phyloP scores from a whole-genome alignment of 2,888 invertebrate genomes.

The Drosophila stalkeri region DNA sequence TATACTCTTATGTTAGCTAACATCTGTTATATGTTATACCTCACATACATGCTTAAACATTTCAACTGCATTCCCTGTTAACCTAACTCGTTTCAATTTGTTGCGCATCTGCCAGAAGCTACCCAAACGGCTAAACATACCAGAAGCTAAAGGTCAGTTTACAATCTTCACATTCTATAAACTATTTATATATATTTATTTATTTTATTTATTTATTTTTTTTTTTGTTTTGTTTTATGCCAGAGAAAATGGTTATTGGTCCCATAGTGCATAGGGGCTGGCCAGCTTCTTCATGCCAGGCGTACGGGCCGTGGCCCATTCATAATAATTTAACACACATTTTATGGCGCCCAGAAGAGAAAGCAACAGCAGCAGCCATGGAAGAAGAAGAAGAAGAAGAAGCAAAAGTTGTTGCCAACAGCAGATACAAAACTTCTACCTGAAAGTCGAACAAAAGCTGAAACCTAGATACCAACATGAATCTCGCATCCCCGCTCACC shows the following conservation, averaged over 20 bases:
- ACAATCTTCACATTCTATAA: background rate
- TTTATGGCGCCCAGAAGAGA: slow-evolving; percentile 21
- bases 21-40: background rate
- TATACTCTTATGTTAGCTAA: background rate
- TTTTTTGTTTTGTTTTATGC: background rate
- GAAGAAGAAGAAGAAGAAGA: background rate
- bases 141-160: background rate
- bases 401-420: slow-evolving; percentile 27
- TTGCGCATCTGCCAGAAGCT: background rate
- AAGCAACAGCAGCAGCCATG: background rate
- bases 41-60: too few species aligned
- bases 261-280: slow-evolving; percentile 1
- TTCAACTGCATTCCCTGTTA: too few species aligned
- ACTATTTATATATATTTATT: background rate
- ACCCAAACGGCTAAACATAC: background rate
- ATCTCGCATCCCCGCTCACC: background rate
- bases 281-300: slow-evolving; percentile 2
- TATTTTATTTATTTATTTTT: too few species aligned
- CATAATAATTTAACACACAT: slow-evolving; percentile 58
- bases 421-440: slow-evolving; percentile 41
- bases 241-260: background rate
- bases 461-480: background rate
- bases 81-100: background rate
- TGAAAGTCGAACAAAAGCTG: slow-evolving; percentile 43
- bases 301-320: slow-evolving; percentile 32